Evolutionary conservation across 2,888 invertebrate species (phyloP).

Genomic region (Rhabditoides inermis): DNA sequence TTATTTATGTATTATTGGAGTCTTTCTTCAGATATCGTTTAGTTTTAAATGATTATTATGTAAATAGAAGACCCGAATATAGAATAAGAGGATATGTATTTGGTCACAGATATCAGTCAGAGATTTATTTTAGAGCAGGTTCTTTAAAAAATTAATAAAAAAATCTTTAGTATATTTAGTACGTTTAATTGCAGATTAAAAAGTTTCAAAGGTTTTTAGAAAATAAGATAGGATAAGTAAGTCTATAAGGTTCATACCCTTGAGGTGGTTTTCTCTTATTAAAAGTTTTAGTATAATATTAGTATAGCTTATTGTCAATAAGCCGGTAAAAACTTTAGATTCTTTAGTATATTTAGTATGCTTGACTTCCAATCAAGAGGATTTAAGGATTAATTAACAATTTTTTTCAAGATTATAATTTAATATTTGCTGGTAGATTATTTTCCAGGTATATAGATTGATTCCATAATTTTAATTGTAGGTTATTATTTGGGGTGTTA

Average conservation of each 20-base stretch:
- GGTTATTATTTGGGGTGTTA: conserved; percentile 33
- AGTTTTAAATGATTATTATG: conserved; percentile 28
- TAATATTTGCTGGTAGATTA: conserved; percentile 27
- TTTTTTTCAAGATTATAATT: conserved; percentile 38
- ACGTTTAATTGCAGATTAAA: conserved; percentile 39
- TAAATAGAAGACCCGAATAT: conserved; percentile 30
- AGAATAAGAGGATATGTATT: conserved; percentile 31
- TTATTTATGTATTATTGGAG: conserved; percentile 64
- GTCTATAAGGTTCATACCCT: conserved; percentile 37
- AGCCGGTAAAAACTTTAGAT: conserved; percentile 30
- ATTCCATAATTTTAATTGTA: conserved; percentile 36
- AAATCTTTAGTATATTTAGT: conserved; percentile 28
- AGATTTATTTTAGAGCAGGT: conserved; percentile 31
- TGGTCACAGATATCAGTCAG: conserved; percentile 32
- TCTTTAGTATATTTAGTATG: conserved; percentile 35
- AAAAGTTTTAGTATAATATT: conserved; percentile 37
- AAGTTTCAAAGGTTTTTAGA: conserved; percentile 21
- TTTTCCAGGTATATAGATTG: conserved; percentile 35
- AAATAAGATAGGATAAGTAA: conserved; percentile 37
- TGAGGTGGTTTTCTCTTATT: conserved; percentile 33
- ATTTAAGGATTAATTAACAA: conserved; percentile 30
- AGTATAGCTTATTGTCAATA: conserved; percentile 39
- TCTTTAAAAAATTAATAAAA: conserved; percentile 19
- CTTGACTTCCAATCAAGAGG: conserved; percentile 35
- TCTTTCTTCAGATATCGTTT: conserved; percentile 32